phyloP scores from a whole-genome alignment of 2,797 vertebrate genomes.

The Myotis findleyi region DNA sequence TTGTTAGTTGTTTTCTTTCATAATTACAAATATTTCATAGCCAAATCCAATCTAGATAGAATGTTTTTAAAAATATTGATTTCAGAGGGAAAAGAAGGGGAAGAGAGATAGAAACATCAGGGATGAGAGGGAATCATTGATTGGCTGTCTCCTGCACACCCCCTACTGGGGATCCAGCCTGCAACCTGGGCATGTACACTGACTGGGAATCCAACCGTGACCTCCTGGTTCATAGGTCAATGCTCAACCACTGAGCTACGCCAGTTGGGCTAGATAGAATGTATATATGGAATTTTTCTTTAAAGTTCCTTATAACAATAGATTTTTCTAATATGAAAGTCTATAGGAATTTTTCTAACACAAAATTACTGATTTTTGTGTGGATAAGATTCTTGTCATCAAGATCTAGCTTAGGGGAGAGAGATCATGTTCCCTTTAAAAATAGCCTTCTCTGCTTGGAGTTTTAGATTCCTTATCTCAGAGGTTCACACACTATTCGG shows the following conservation, averaged over 20 bases:
- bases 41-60: neutral
- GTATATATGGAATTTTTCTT: constrained; percentile 21
- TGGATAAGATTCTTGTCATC: neutral
- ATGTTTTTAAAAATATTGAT: neutral
- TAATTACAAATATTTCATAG: constrained; percentile 39
- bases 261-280: neutral
- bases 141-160: no score
- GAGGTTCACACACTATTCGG: neutral
- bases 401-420: neutral
- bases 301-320: neutral
- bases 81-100: no score
- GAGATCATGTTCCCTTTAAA: constrained; percentile 28
- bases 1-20: constrained; percentile 36
- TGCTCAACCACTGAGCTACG: no score
- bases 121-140: no score
- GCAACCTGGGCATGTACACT: no score
- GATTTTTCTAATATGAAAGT: neutral
- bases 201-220: no score
- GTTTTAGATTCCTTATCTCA: neutral
- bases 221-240: no score
- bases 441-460: neutral
- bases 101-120: no score
- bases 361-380: neutral
- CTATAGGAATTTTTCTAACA: neutral
- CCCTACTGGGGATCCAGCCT: no score